phyloP scores from a whole-genome alignment of 2,113 vertebrate species.

The Peromyscus californicus region DNA sequence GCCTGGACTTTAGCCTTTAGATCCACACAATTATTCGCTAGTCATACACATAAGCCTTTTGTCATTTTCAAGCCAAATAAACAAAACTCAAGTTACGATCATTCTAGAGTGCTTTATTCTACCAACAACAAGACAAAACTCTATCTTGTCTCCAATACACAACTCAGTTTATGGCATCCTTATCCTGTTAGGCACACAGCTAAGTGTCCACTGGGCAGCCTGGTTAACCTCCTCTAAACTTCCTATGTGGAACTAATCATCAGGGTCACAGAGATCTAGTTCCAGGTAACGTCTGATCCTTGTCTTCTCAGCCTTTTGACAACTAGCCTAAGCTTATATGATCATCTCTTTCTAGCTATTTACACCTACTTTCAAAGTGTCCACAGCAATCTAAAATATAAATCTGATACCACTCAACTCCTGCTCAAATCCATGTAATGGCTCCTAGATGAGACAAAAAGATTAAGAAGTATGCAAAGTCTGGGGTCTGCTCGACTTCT shows the following conservation, averaged over 20 bases:
- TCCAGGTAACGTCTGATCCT: neutral
- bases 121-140: neutral
- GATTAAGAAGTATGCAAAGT: neutral
- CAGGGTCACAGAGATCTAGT: neutral
- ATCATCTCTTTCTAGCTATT: neutral
- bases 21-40: neutral
- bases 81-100: neutral
- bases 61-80: conserved; percentile 5
- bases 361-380: neutral
- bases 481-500: neutral
- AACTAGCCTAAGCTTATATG: neutral
- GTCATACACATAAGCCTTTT: neutral
- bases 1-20: neutral
- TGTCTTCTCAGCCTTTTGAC: neutral
- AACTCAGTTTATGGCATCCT: neutral
- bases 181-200: neutral
- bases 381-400: neutral
- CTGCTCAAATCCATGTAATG: neutral
- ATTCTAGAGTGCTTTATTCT: neutral
- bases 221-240: neutral
- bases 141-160: neutral
- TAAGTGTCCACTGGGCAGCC: neutral
- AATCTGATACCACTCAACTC: neutral
- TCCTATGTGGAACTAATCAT: neutral
- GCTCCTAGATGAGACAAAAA: neutral